Percentiles rank a stretch among this genome's conserved stretches.
Evolutionary conservation across 1,140 invertebrate genomes (phyloP).

Genomic region (Drosophila pandora): DNA sequence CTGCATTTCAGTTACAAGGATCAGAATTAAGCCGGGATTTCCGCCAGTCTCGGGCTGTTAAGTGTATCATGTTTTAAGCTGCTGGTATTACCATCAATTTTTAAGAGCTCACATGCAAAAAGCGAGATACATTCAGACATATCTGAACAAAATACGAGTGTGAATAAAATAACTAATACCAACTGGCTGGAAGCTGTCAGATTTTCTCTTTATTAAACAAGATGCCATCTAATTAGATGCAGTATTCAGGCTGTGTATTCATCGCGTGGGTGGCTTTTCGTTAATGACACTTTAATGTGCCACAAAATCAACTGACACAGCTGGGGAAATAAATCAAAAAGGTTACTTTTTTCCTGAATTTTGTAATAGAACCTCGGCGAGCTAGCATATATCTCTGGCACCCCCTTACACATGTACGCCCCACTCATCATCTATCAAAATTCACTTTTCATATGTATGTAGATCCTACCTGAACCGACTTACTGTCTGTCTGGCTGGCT

Average conservation of each 20-base stretch:
- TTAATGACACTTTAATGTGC: conserved; percentile 61
- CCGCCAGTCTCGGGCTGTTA: conserved; percentile 45
- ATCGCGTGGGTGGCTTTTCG: conserved; percentile 34
- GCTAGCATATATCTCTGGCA: conserved; percentile 38
- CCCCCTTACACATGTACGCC: not conserved
- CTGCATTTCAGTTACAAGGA: conserved; percentile 34
- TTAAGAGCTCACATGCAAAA: conserved; percentile 57
- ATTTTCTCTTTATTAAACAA: conserved; percentile 48
- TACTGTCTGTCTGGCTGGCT: conserved; percentile 18
- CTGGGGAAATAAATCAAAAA: conserved; percentile 61
- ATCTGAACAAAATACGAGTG: not conserved
- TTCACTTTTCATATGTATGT: conserved; percentile 64
- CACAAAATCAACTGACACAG: conserved; percentile 46
- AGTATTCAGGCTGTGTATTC: conserved; percentile 16
- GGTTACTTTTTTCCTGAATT: conserved; percentile 21
- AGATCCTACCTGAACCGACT: not conserved
- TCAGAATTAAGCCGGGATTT: conserved; percentile 38
- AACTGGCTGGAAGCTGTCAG: conserved; percentile 9
- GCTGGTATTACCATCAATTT: conserved; percentile 73
- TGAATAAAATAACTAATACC: conserved; percentile 27
- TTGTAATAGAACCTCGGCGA: conserved; percentile 41
- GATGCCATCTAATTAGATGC: conserved; percentile 47
- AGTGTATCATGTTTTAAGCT: conserved; percentile 69
- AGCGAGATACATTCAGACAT: not conserved
- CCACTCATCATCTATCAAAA: conserved; percentile 68